Evolutionary conservation across 2,797 vertebrate genomes (phyloP), one percentile per base, ranked within the genome.

Genomic region (Megaceryle alcyon): DNA sequence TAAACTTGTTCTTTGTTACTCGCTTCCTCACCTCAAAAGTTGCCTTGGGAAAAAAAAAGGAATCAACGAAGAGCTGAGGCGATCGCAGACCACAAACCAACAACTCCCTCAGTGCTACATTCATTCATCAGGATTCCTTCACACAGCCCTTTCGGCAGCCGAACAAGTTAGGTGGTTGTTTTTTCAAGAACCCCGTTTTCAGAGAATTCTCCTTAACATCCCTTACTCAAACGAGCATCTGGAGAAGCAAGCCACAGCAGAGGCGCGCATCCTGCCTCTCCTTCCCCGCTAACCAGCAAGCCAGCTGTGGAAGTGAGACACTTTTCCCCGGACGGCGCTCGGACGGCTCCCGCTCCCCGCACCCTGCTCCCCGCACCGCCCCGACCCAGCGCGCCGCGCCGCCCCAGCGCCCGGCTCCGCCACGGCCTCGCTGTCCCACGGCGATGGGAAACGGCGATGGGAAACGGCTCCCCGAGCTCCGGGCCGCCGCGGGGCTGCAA

Each of bases 111-210:
- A 37, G 75, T 5, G 77, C 86, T 37, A 14, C 3, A 41, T 73
- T 90, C 91, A 73, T 91, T 94, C 93, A 82, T 53, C 49, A 21
- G 70, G 73, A 91, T 84, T 87, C 92, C 90, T 90, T 59, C 80
- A 82, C 63, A 83, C 41, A 88, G 78, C 61, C 25, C 63, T 31
- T 33, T 59, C 77, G 26, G 49, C 51, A 76, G 53, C 56, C 25
- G 44, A 86, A 37, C 37, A 39, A 86, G 43, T 75, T 19, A 56
- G 28, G n/a, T 20, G 76, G 3, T 26, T 69, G 46, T n/a, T 29
- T 46, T 10, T 7, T n/a, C 54, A 46, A 48, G 69, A 81, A 20
- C 10, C 25, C 65, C 14, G 43, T 78, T n/a, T 23, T 53, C 63
- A 5, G 46, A 6, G 77, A 57, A 60, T 63, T 66, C 57, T 51